Conservation (phyloP, 2,113 vertebrate species). For the zebrafish (Danio rerio) region GRCz12tu NC_133183.1:25381501-25382000, state of each 20-base stretch:
- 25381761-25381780: not conserved
- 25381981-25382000: too few relatives aligned
- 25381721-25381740: not conserved
- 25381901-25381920: too few relatives aligned
- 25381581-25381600: slow-evolving; percentile 49
- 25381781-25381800: not conserved
- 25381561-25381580: slow-evolving; percentile 55
- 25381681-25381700: slow-evolving; percentile 13
- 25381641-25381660: slow-evolving; percentile 25
- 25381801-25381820: not conserved
- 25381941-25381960: too few relatives aligned
- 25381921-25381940: too few relatives aligned
- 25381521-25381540: slow-evolving; percentile 54
- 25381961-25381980: too few relatives aligned
- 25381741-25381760: not conserved
- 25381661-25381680: slow-evolving; percentile 13
- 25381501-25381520: slow-evolving; percentile 58
- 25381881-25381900: too few relatives aligned
- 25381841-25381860: too few relatives aligned
- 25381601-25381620: slow-evolving; percentile 52
- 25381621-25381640: slow-evolving; percentile 59
- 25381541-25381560: slow-evolving; percentile 57
- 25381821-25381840: not conserved
- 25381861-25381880: too few relatives aligned
- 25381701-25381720: not conserved